phyloP scores from a whole-genome alignment of 2,113 vertebrate species.

The Phyllostomus hastatus region DNA sequence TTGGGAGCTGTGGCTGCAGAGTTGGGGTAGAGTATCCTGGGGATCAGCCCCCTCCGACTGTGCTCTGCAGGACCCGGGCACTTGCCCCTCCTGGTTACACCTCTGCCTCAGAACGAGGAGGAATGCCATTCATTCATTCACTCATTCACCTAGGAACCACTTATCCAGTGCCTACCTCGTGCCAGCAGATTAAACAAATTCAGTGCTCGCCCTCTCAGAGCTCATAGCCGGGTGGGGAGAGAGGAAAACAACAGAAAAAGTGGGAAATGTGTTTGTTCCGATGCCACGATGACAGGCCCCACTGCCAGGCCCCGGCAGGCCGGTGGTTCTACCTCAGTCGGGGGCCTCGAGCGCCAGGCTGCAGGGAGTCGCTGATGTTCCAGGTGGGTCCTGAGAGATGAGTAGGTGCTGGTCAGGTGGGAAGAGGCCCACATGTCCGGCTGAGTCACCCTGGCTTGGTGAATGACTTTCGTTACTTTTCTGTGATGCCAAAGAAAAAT shows the following conservation, averaged over 20 bases:
- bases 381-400: background rate
- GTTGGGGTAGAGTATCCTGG: background rate
- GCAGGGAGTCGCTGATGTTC: background rate
- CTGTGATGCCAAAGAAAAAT: background rate
- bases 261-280: background rate
- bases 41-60: background rate
- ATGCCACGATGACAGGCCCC: background rate
- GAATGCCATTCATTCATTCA: background rate
- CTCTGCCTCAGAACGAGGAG: background rate
- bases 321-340: background rate
- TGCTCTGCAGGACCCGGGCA: background rate
- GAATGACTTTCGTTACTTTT: background rate
- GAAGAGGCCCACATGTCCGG: background rate
- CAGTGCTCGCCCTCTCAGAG: background rate
- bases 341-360: no score
- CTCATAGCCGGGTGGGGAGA: background rate
- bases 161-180: background rate
- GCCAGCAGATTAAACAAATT: background rate
- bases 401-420: background rate
- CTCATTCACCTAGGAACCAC: background rate
- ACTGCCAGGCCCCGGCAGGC: no score
- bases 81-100: no score
- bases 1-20: accelerated
- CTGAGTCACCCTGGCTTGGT: background rate
- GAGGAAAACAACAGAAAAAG: background rate